Conservation (phyloP, 2,888 invertebrate species). For the Teleogryllus oceanicus region DNA sequence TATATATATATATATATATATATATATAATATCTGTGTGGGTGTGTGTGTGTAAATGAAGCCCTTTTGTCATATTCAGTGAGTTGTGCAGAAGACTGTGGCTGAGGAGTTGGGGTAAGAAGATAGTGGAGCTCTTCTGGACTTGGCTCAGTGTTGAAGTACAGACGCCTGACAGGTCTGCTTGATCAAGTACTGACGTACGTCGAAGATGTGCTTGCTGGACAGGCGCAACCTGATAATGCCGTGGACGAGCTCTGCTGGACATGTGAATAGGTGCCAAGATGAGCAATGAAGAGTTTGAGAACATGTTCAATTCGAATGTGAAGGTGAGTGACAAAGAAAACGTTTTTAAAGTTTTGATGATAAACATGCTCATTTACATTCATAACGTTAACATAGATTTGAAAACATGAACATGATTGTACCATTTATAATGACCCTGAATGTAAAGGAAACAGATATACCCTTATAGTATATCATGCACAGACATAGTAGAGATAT, state of each 20-base stretch:
- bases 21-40: no score
- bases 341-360: no score
- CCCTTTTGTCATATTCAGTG: conserved; percentile 44
- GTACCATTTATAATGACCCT: no score
- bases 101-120: conserved; percentile 50
- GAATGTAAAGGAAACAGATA: no score
- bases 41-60: no score
- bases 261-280: conserved; percentile 92
- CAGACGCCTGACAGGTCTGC: conserved; percentile 69
- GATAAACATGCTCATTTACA: no score
- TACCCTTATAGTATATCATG: no score
- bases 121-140: conserved; percentile 65
- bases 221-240: conserved; percentile 72
- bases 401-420: no score
- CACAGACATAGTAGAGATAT: no score
- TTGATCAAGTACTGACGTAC: conserved; percentile 70
- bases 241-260: conserved; percentile 82
- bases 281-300: conserved; percentile 88
- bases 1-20: no score
- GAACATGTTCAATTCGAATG: conserved; percentile 91
- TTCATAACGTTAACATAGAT: no score
- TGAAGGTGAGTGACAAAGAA: conserved; percentile 59
- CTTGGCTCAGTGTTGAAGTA: conserved; percentile 80
- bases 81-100: conserved; percentile 81
- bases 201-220: conserved; percentile 90